Evolutionary conservation across 2,888 invertebrate genomes (phyloP).

Genomic region (Stenodema calcarata): DNA sequence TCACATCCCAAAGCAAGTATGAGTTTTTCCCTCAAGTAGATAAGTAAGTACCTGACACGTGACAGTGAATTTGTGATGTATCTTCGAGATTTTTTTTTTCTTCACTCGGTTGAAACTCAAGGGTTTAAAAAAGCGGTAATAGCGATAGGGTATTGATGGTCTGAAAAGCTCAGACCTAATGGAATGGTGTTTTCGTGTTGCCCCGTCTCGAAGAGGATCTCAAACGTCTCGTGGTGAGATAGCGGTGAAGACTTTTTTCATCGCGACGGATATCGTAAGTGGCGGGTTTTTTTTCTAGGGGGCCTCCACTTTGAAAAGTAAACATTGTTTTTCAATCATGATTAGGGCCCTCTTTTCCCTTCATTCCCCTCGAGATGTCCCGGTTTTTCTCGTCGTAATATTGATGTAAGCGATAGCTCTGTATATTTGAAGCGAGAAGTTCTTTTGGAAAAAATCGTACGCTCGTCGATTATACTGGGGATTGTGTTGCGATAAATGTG

Average conservation of each 20-base stretch:
- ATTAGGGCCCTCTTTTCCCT: too few species aligned
- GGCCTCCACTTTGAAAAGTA: background rate
- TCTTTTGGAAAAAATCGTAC: too few species aligned
- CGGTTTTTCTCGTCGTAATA: background rate
- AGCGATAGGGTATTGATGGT: background rate
- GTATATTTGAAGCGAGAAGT: background rate
- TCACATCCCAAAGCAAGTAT: background rate
- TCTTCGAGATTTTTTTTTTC: background rate
- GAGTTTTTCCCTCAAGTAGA: background rate
- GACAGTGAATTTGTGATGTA: background rate
- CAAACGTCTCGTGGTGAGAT: background rate
- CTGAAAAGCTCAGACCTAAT: background rate
- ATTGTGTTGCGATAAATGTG: too few species aligned
- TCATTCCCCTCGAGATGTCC: background rate
- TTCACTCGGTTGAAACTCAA: background rate
- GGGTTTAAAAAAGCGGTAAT: background rate
- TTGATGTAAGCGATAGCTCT: background rate
- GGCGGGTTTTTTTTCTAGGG: background rate
- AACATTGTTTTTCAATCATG: background rate
- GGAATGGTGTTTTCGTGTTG: background rate
- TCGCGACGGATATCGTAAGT: background rate
- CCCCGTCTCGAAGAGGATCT: background rate
- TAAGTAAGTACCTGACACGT: background rate
- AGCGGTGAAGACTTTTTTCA: background rate
- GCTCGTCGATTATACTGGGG: too few species aligned